Base-by-base conservation (phyloP, 2,888 invertebrate genomes). In the Smittia sp. region DNA sequence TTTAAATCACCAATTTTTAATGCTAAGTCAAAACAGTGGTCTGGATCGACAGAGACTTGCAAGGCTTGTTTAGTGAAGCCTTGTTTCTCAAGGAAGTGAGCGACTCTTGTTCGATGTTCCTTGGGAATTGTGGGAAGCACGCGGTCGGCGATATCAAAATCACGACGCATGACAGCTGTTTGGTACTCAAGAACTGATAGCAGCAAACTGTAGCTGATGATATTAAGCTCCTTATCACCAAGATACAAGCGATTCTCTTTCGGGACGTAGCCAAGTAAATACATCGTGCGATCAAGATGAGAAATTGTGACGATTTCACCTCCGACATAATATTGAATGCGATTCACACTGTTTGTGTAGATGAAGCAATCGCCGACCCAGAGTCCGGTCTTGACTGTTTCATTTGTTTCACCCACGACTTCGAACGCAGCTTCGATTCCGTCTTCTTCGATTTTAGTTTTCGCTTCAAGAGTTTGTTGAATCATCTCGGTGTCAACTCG, bases 291-390 rank as follows among this genome's bases (percentile, higher is more conserved):
- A 82, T 99, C 99, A 75, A 98, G 85, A 83, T 99, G 99, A 0
- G 98, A 95, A 75, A 99, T 91, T 0, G 98, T 99, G 0, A 99
- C 98, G 75, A 99, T 92, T 85, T 99, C 99, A 18, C 99, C 99
- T 27, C 99, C 99, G 15, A 99, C 99, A 80, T 97, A 99, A 82
- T 99, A 99, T 82, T 98, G 98, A 76, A 99, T 91, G 75, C 98
- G 88, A 83, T 99, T 98, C 0, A 97, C 91, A 32, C 93, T 90
- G 83, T 99, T 99, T 0, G 99, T 99, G 84, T 99, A 99, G 78
- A 99, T 98, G 82, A 99, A 99, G 81, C 99, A 99, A 82, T 99
- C 99, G 2, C 99, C 98, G 11, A 98, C 94, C 98, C 98, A 98
- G 13, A 96, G 82, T 3, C 97, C 98, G 0, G 98, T 98, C 80